Conservation (phyloP, 2,888 invertebrate genomes). For the Elmis aenea region DNA sequence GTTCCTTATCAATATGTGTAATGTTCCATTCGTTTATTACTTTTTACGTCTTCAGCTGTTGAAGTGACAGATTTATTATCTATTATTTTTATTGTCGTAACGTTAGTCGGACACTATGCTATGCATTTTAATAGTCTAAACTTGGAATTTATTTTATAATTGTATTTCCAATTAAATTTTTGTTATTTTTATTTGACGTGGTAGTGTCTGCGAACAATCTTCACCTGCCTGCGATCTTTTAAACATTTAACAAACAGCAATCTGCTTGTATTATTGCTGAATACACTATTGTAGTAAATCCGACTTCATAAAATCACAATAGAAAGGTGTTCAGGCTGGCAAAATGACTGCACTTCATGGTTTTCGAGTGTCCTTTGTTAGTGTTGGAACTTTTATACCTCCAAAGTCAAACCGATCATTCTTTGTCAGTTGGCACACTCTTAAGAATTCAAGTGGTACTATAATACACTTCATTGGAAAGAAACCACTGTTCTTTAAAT, state of each 20-base stretch:
- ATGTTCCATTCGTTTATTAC: conserved; percentile 27
- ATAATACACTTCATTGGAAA: too few relatives aligned
- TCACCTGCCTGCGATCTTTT: conserved; percentile 20
- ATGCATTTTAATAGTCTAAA: conserved; percentile 17
- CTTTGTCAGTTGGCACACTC: conserved; percentile 20
- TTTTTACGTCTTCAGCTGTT: conserved; percentile 31
- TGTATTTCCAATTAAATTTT: conserved; percentile 13
- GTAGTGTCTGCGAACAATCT: conserved; percentile 4
- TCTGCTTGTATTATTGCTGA: conserved; percentile 15
- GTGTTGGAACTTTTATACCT: conserved; percentile 10
- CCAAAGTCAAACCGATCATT: conserved; percentile 11
- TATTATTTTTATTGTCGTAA: conserved; percentile 28
- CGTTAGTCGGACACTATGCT: conserved; percentile 18
- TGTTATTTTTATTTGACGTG: conserved; percentile 11
- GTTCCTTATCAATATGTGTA: conserved; percentile 31
- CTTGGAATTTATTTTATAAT: conserved; percentile 7
- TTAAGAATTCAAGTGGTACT: too few relatives aligned
- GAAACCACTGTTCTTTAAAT: too few relatives aligned
- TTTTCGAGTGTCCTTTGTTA: conserved; percentile 15
- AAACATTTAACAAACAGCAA: conserved; percentile 21
- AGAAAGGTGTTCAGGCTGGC: conserved; percentile 20
- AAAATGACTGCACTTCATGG: conserved; percentile 18
- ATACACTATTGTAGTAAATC: conserved; percentile 13
- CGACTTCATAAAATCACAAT: conserved; percentile 22
- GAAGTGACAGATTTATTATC: conserved; percentile 30